Percentiles rank a stretch among this genome's conserved stretches.
These are phyloP conservation scores for Gouania willdenowi DNA, from an alignment of 2,797 vertebrate species.

Conservation along the genomic window DNA sequence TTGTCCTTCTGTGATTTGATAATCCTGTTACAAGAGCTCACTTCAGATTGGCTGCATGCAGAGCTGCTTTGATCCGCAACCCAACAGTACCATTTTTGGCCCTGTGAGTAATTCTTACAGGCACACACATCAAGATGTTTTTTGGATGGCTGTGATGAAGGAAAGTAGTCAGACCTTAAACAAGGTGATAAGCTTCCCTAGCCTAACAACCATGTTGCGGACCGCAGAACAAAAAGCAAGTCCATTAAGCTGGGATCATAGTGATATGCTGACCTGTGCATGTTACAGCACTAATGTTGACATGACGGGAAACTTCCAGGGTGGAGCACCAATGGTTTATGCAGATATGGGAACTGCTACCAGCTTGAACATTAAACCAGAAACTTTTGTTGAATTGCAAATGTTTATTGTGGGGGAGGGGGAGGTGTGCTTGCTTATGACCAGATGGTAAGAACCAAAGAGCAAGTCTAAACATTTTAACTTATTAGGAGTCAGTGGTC, in stretches of 20 bases:
- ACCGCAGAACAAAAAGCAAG: constrained; percentile 28
- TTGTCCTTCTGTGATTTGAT: constrained; percentile 50
- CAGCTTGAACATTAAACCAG: too few relatives aligned
- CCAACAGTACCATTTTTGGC: constrained; percentile 28
- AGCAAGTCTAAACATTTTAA: constrained; percentile 1
- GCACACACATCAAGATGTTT: too few relatives aligned
- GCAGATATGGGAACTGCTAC: constrained; percentile 10
- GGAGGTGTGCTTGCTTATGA: constrained; percentile 22
- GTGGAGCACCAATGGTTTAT: constrained; percentile 4
- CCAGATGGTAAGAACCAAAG: neutral
- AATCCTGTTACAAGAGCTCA: constrained; percentile 56
- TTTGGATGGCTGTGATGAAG: too few relatives aligned
- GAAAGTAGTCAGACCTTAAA: too few relatives aligned
- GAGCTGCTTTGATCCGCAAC: constrained; percentile 48
- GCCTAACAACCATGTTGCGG: constrained; percentile 3
- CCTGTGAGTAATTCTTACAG: neutral
- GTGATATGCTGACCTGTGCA: constrained; percentile 29
- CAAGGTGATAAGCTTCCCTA: neutral
- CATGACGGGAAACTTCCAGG: constrained; percentile 34
- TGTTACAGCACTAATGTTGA: constrained; percentile 16
- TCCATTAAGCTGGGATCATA: constrained; percentile 20
- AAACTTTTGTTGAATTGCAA: neutral
- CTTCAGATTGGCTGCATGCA: constrained; percentile 34
- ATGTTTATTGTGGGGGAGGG: constrained; percentile 6
- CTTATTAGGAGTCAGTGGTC: constrained; percentile 1